Conservation (phyloP, 2,797 vertebrate species). For the Malacoctenus gilli region DNA sequence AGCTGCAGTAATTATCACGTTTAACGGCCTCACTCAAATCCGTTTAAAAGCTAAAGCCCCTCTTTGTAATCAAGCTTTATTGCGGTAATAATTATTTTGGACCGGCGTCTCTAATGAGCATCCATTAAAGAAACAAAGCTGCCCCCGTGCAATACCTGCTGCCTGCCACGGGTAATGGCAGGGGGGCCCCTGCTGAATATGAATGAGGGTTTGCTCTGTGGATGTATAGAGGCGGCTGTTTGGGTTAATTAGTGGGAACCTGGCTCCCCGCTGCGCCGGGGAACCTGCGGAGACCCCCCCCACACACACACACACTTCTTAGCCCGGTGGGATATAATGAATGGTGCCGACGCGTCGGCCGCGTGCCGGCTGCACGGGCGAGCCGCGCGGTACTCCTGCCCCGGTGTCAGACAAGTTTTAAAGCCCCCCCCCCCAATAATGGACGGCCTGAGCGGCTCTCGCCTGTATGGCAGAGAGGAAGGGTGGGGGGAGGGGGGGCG, state of each 20-base stretch:
- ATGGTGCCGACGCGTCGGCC: conserved; percentile 20
- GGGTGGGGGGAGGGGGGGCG: background rate
- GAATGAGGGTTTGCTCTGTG: conserved; percentile 56
- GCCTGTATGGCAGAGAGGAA: background rate
- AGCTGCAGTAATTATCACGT: background rate
- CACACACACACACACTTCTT: no score
- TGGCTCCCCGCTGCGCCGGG: conserved; percentile 48
- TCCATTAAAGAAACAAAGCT: conserved; percentile 61
- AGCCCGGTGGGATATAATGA: conserved; percentile 55
- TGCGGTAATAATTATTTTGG: conserved; percentile 69
- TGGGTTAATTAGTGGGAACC: conserved; percentile 67
- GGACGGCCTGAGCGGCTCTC: conserved; percentile 21
- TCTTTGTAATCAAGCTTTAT: conserved; percentile 59
- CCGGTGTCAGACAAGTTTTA: conserved; percentile 21
- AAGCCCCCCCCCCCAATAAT: conserved; percentile 34
- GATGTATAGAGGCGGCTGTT: conserved; percentile 57
- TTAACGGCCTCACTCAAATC: conserved; percentile 35
- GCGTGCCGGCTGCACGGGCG: conserved; percentile 15
- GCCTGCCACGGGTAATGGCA: conserved; percentile 41
- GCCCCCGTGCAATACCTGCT: conserved; percentile 59
- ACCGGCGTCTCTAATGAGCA: conserved; percentile 65
- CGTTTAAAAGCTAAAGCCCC: conserved; percentile 33
- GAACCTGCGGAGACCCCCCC: conserved; percentile 50
- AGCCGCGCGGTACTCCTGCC: conserved; percentile 18
- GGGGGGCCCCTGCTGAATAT: conserved; percentile 59